Conservation (phyloP, 2,113 vertebrate species). For the Phainopepla nitens region DNA sequence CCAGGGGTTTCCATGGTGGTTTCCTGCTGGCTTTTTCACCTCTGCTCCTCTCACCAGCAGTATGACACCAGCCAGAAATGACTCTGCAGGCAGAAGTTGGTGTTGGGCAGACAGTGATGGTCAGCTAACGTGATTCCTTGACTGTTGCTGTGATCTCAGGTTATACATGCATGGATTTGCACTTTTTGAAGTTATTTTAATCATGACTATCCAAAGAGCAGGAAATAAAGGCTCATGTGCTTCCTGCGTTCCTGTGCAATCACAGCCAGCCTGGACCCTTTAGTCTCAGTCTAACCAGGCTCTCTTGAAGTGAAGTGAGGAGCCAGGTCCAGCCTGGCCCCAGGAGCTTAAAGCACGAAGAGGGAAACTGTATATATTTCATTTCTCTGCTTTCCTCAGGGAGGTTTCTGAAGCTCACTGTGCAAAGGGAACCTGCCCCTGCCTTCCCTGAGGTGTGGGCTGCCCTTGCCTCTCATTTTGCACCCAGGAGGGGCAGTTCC, state of each 20-base stretch:
- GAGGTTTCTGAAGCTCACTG: not conserved
- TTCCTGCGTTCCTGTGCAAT: rapidly evolving
- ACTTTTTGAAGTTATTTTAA: not conserved
- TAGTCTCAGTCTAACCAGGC: not conserved
- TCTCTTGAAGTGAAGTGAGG: not conserved
- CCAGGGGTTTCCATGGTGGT: not conserved
- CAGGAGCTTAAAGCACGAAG: not conserved
- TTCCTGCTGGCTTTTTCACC: not conserved
- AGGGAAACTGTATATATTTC: not conserved
- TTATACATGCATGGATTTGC: not conserved
- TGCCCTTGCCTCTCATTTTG: not conserved
- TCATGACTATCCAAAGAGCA: not conserved
- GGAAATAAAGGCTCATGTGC: not conserved
- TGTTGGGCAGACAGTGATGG: not conserved
- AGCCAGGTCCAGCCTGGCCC: not conserved
- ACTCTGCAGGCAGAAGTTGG: not conserved
- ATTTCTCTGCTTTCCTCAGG: not conserved
- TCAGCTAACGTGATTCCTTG: not conserved
- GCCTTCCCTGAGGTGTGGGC: not conserved
- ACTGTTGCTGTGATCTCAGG: not conserved
- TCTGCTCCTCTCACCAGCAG: not conserved
- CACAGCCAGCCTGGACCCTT: not conserved
- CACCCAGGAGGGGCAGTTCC: not conserved
- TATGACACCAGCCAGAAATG: not conserved
- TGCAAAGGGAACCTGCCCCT: not conserved